These are phyloP conservation scores for Drosophila chauvacae DNA, from an alignment of 1,140 invertebrate genomes.

Conservation along the genomic window DNA sequence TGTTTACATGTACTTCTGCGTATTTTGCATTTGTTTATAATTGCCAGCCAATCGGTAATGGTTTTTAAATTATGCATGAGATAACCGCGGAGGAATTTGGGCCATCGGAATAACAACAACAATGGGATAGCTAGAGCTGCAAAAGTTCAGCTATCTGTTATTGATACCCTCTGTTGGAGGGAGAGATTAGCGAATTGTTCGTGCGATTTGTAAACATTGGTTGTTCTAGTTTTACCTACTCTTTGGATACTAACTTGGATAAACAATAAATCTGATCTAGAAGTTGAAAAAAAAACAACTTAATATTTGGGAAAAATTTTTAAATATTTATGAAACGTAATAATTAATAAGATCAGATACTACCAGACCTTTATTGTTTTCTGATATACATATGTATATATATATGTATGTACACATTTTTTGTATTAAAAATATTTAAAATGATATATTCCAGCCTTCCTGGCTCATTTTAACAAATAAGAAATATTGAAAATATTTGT, in stretches of 20 bases:
- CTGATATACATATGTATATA: no score
- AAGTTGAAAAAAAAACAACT: no score
- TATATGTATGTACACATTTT: no score
- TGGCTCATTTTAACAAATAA: no score
- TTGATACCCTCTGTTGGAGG: constrained; percentile 1
- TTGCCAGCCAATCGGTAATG: background rate
- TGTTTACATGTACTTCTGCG: constrained; percentile 24
- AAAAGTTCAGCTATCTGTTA: constrained; percentile 13
- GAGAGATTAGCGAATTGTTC: background rate
- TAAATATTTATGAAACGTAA: no score
- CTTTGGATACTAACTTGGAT: background rate
- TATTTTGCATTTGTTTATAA: constrained; percentile 20
- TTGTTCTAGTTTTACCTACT: no score
- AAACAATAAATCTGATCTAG: background rate
- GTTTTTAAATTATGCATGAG: constrained; percentile 1
- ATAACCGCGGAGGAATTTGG: constrained; percentile 4
- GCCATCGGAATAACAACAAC: background rate
- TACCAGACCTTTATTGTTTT: no score
- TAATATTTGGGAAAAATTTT: no score
- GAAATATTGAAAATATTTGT: no score
- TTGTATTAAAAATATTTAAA: no score
- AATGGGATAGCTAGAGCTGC: background rate
- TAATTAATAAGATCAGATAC: no score
- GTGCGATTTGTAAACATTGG: background rate
- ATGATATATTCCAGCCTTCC: no score